Evolutionary conservation across 1,140 invertebrate genomes (phyloP).

Genomic region (honey bee (Apis mellifera)): Amel_HAv3.1 CM009942.2:9695001-9695500

Average conservation of each 20-base stretch:
- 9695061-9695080: background rate
- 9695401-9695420: background rate
- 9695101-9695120: background rate
- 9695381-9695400: background rate
- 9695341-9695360: conserved; percentile 3
- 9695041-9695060: background rate
- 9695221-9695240: conserved; percentile 12
- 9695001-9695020: conserved; percentile 23
- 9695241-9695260: conserved; percentile 19
- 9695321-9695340: background rate
- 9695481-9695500: background rate
- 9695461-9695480: background rate
- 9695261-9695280: background rate
- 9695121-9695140: background rate
- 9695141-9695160: background rate
- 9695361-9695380: conserved; percentile 16
- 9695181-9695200: background rate
- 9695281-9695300: background rate
- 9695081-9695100: background rate
- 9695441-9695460: background rate
- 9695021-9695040: background rate
- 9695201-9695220: background rate
- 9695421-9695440: background rate
- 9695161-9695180: background rate
- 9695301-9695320: background rate